Base-by-base conservation (phyloP, 1,140 invertebrate genomes). In the Nephotettix cincticeps region DNA sequence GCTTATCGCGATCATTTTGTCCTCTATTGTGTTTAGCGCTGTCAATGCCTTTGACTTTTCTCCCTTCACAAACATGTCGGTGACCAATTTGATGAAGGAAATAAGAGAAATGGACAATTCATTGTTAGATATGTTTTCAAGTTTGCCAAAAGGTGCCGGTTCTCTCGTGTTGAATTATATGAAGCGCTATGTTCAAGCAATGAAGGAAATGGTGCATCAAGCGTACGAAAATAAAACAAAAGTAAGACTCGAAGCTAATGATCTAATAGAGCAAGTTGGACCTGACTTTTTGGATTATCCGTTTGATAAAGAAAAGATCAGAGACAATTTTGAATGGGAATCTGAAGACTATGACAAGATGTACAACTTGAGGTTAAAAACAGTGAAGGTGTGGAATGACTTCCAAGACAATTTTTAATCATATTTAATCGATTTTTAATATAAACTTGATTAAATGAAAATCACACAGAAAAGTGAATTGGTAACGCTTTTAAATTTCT, bases 271-370 rank as follows among this genome's bases (percentile, higher is more conserved):
- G 21, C 47, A 51, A n/a, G 47, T 51, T 51, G 47, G 47, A 11
- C 47, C 47, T 51, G 47, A 51, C 14, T 51, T 51, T 21, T n/a
- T 51, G 21, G 47, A 51, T 17, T 51, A 51, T n/a, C 47, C 14
- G 4, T 51, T 51, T 51, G 47, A 51, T n/a, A 51, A 21, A 51
- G 47, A 51, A 3, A 51, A 51, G 47, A 51, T 51, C 21, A 51
- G 47, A n/a, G 47, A 51, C 4, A 51, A 51, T 51, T 51, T 51
- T 51, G 47, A 51, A 51, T 51, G 47, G 47, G 47, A 51, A 21
- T 51, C 47, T 21, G 21, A 51, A 51, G 47, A 51, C 14, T 51
- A 51, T n/a, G 47, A 51, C 19, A 21, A 51, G 4, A 51, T 51
- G 47, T 51, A 51, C n/a, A 21, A 51, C 47, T 51, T 51, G n/a